phyloP scores from a whole-genome alignment of 2,797 vertebrate genomes.

The Pseudomugil gertrudae region DNA sequence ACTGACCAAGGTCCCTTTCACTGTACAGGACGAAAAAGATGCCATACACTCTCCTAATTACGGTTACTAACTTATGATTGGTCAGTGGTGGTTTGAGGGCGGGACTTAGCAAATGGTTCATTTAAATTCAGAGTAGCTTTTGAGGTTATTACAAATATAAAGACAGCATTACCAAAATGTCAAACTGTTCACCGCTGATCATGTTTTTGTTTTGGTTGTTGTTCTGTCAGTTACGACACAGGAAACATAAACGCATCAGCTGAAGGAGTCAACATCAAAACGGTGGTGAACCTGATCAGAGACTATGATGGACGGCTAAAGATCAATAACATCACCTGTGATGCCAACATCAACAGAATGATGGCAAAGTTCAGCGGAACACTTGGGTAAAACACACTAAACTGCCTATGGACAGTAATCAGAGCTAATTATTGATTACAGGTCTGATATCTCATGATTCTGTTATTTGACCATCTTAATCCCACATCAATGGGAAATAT shows the following conservation, averaged over 20 bases:
- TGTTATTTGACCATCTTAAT: background rate
- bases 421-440: background rate
- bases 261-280: slow-evolving; percentile 89
- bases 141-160: background rate
- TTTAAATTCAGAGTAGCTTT: background rate
- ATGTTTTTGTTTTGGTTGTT: background rate
- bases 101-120: no score
- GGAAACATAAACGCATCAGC: slow-evolving; percentile 91
- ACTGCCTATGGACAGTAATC: background rate
- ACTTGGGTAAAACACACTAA: slow-evolving; percentile 79
- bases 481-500: background rate
- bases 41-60: no score
- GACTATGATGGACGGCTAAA: slow-evolving; percentile 87
- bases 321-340: slow-evolving; percentile 90
- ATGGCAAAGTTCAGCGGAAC: slow-evolving; percentile 88
- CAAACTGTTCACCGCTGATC: background rate
- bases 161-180: background rate
- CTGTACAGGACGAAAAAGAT: no score
- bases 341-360: slow-evolving; percentile 87
- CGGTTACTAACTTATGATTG: no score
- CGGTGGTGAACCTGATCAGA: slow-evolving; percentile 82
- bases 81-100: no score
- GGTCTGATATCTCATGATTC: background rate
- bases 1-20: no score
- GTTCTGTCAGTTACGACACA: slow-evolving; percentile 85